Evolutionary conservation across 2,888 invertebrate species (phyloP).

Genomic region (Ochlodes sylvanus): DNA sequence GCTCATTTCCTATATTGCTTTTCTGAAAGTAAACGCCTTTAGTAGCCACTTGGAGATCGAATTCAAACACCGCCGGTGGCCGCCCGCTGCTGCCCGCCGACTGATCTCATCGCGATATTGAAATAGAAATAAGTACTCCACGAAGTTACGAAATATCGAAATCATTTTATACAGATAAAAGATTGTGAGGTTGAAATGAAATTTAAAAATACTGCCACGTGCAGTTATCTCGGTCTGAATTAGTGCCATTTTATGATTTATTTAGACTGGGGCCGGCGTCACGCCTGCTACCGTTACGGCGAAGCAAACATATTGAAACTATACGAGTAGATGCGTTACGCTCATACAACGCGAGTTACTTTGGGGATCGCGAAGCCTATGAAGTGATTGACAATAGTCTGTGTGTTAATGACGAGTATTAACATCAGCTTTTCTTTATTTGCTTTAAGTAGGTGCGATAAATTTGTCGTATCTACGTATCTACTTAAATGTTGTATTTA

Average conservation of each 20-base stretch:
- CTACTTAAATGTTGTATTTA: too few relatives aligned
- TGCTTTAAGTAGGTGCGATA: too few relatives aligned
- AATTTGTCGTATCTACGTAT: too few relatives aligned
- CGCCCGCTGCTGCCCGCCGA: background rate
- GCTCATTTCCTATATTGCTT: constrained; percentile 26
- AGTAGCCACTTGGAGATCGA: constrained; percentile 20
- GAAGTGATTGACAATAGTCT: too few relatives aligned
- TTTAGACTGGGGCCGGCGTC: too few relatives aligned
- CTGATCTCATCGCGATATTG: constrained; percentile 17
- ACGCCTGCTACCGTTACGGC: too few relatives aligned
- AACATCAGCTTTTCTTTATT: too few relatives aligned
- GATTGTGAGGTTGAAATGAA: background rate
- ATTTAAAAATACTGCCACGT: background rate
- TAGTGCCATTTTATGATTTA: background rate
- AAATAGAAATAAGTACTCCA: constrained; percentile 18
- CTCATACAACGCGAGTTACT: too few relatives aligned
- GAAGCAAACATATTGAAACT: too few relatives aligned
- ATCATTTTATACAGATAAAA: constrained; percentile 8
- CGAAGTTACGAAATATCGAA: constrained; percentile 18
- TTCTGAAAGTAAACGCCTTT: constrained; percentile 18
- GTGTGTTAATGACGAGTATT: too few relatives aligned
- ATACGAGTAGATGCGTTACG: too few relatives aligned
- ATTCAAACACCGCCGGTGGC: constrained; percentile 14
- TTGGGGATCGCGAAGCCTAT: too few relatives aligned
- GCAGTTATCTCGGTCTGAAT: background rate